phyloP scores from a whole-genome alignment of 1,140 invertebrate species.

The Probaryconus sp. region DNA sequence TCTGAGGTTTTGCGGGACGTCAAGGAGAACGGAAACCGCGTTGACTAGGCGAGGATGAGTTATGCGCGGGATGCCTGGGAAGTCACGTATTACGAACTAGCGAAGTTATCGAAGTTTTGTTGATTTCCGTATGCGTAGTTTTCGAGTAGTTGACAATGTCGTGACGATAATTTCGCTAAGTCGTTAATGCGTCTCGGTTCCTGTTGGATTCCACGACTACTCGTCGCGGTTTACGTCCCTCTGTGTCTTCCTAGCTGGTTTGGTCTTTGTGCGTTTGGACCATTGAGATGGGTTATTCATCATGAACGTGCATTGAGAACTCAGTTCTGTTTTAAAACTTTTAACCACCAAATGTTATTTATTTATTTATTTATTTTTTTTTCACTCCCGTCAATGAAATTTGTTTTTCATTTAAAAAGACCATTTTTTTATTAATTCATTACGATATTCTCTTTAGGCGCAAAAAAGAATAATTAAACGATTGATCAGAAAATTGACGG shows the following conservation, averaged over 20 bases:
- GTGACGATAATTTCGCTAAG: conserved; percentile 54
- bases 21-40: conserved; percentile 17
- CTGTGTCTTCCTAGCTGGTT: conserved; percentile 19
- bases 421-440: too few relatives aligned
- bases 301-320: conserved; percentile 18
- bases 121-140: conserved; percentile 17
- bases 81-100: conserved; percentile 54
- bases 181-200: conserved; percentile 48
- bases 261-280: conserved; percentile 14
- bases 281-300: conserved; percentile 48
- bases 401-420: too few relatives aligned
- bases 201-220: conserved; percentile 4
- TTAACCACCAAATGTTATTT: too few relatives aligned
- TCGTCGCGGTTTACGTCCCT: conserved; percentile 11
- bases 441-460: too few relatives aligned
- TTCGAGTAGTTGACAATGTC: conserved; percentile 27
- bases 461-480: too few relatives aligned
- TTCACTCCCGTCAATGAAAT: too few relatives aligned
- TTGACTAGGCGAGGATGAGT: too few relatives aligned
- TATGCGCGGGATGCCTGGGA: not conserved
- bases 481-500: too few relatives aligned
- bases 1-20: conserved; percentile 18
- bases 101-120: conserved; percentile 46
- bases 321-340: too few relatives aligned
- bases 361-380: too few relatives aligned